Evolutionary conservation across 2,797 vertebrate genomes (phyloP), one percentile per base, ranked within the genome.

Genomic region (Epinephelus coioides): DNA sequence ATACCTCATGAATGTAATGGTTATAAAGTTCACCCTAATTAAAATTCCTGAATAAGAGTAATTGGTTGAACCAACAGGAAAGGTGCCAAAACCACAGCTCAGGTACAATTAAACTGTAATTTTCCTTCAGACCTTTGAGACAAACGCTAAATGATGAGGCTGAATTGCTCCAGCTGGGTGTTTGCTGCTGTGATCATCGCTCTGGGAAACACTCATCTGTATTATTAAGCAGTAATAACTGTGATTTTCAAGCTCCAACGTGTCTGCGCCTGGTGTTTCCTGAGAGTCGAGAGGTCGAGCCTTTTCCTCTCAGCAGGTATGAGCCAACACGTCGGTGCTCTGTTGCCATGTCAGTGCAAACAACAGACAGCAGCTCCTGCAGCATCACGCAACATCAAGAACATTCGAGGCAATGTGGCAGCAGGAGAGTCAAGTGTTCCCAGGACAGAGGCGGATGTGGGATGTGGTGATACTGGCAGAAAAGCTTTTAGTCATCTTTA

Each of bases 321-420:
- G 88, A 85, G 56, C 62, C 82, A 79, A 18, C 68, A 54, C 43
- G 4, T 73, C 0, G 81, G 84, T 62, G 76, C 88, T 78, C 78
- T 57, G 71, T 62, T 49, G 1, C 74, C 77, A 34, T 62, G 67
- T 3, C 56, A 77, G 74, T 5, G 53, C 5, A 57, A 55, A 75
- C 44, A 69, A 38, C 50, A 59, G 56, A 12, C 54, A n/a, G 68
- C 9, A 30, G 50, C 44, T 12, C 9, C 50, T 15, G 40, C 55
- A 73, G 57, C 57, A 43, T 76, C 63, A 14, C 43, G 8, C 25
- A 21, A 13, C 54, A 60, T 49, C 7, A 19, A 27, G 46, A 14
- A 56, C 6, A 3, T 25, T 3, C 27, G 1, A 38, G 56, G 18
- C 12, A 4, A 18, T 18, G 6, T 14, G 50, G 19, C 17, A 49